Base-by-base conservation (phyloP, 1,140 invertebrate species). In the Xylocopa sonorina region DNA sequence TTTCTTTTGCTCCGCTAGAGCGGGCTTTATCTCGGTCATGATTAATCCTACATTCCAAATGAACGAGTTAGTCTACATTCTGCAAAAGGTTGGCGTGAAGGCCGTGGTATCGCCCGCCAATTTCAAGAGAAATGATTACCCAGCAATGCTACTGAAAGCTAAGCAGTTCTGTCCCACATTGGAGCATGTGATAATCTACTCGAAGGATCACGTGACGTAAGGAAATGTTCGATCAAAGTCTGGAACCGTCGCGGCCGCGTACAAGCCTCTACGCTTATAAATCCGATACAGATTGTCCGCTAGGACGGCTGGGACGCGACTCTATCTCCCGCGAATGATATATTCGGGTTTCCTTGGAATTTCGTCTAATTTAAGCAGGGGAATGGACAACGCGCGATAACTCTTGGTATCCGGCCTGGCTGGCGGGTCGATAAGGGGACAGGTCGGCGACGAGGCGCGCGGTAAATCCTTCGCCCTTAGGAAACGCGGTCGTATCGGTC, bases 41-140 rank as follows among this genome's bases (percentile, higher is more conserved):
- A 94, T 99, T 10, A 99, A 99, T 92, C 98, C 98, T 0, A 94
- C 94, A 0, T 99, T 97, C 88, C 95, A 96, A 88, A 93, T 94
- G 14, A 87, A 92, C 18, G 98, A 99, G 90, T 76, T 99, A 1
- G 94, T 95, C 68, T 98, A 96, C 88, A 96, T 96, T 60, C 88
- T 99, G 5, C 95, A 96, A 12, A 97, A 98, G 92, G 96, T 97
- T 18, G 93, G 93, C 16, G 91, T 96, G 0, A 97, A 96, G 87
- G 95, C 95, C 0, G 88, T 98, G 0, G 88, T 99, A 6, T 93
- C 95, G 1, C 94, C 95, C 0, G 95, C 95, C 29, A 91, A 87
- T 6, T 95, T 95, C 78, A 96, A 95, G 86, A 94, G 90, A 0
- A 95, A 96, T 80, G 93, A 97, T 80, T 98, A 97, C 89, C 96